Evolutionary conservation across 2,797 vertebrate genomes (phyloP).

Genomic region (Rhinichthys osculus): DNA sequence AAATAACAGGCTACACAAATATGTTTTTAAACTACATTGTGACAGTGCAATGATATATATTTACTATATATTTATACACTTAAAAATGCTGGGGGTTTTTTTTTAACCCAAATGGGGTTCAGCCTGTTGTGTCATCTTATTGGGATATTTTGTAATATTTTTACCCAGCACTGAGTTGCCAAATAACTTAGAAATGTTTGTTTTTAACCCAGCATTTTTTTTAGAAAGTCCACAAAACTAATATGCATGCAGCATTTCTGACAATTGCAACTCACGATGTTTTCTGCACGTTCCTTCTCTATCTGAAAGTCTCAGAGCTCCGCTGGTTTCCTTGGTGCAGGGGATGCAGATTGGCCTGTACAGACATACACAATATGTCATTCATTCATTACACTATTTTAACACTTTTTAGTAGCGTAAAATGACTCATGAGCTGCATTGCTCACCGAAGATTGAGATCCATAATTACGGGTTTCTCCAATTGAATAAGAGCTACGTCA

Average conservation of each 20-base stretch:
- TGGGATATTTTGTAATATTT: too few relatives aligned
- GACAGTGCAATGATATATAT: neutral
- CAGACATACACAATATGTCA: neutral
- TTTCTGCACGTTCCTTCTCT: conserved; percentile 62
- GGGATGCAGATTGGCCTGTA: conserved; percentile 77
- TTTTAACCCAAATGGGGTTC: too few relatives aligned
- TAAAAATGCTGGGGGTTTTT: too few relatives aligned
- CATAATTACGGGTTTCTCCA: conserved; percentile 30
- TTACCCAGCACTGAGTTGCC: too few relatives aligned
- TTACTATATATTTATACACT: too few relatives aligned
- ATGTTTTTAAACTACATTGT: neutral
- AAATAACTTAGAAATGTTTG: too few relatives aligned
- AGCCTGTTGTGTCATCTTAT: too few relatives aligned
- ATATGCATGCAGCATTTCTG: neutral
- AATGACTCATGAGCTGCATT: neutral
- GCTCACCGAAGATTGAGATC: conserved; percentile 50
- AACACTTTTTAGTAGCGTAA: neutral
- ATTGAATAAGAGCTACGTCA: conserved; percentile 66
- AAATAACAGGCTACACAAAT: neutral
- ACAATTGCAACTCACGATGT: conserved; percentile 68
- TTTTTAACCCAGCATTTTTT: too few relatives aligned
- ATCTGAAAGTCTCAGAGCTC: conserved; percentile 68
- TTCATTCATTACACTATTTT: neutral
- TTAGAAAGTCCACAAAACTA: too few relatives aligned
- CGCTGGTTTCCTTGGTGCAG: conserved; percentile 73